phyloP scores from a whole-genome alignment of 2,797 vertebrate species.

The Hapalemur alaotrensis region DNA sequence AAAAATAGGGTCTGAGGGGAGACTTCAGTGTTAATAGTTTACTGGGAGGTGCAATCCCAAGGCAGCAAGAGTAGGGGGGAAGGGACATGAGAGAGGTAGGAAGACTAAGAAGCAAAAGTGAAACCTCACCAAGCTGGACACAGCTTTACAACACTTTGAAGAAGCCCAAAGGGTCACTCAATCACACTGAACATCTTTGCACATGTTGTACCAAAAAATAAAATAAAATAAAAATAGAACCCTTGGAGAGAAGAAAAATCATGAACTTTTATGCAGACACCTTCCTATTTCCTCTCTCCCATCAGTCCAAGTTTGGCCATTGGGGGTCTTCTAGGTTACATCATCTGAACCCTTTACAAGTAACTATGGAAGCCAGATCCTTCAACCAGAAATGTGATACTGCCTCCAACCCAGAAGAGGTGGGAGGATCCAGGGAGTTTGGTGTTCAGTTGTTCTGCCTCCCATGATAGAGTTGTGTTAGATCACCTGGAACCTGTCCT shows the following conservation, averaged over 20 bases:
- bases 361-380: neutral
- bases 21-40: neutral
- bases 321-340: neutral
- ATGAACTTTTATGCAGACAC: neutral
- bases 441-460: neutral
- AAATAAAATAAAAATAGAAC: neutral
- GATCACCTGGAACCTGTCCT: neutral
- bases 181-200: neutral
- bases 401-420: neutral
- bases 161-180: neutral
- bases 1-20: slow-evolving; percentile 3
- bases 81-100: neutral
- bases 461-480: neutral
- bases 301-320: neutral
- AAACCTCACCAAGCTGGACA: neutral
- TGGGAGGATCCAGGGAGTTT: neutral
- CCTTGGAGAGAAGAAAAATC: neutral
- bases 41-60: neutral
- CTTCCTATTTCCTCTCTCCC: neutral
- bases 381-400: neutral
- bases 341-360: neutral
- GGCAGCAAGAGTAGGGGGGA: neutral
- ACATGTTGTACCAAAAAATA: neutral
- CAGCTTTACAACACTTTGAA: neutral
- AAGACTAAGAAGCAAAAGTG: neutral